Conservation (phyloP, 2,888 invertebrate genomes). For the Synergus umbraculus region DNA sequence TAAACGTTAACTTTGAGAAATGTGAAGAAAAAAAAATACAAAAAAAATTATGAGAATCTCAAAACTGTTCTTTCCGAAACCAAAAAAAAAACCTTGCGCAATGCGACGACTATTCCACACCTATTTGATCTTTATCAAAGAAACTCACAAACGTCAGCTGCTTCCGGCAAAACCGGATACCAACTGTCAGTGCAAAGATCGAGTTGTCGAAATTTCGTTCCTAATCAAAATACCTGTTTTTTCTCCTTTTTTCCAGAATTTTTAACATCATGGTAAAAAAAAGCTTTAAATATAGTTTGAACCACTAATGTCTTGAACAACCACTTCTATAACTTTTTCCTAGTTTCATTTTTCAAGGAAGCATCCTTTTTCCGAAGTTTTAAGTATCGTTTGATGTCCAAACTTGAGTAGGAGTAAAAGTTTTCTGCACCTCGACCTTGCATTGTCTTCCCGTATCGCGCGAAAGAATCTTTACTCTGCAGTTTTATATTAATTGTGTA, state of each 20-base stretch:
- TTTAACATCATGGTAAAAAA: neutral
- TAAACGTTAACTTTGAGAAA: constrained; percentile 16
- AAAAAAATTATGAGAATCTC: constrained; percentile 5
- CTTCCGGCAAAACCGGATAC: neutral
- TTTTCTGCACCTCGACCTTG: constrained; percentile 13
- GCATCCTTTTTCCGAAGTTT: constrained; percentile 14
- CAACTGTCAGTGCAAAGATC: neutral
- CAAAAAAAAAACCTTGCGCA: neutral
- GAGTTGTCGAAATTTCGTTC: constrained; percentile 4
- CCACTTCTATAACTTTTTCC: neutral
- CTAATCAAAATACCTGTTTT: neutral
- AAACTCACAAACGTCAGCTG: constrained; percentile 30
- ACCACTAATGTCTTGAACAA: neutral
- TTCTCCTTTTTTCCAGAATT: neutral
- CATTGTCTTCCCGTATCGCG: constrained; percentile 20
- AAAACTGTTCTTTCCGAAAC: neutral
- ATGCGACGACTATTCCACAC: constrained; percentile 12
- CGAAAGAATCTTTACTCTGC: constrained; percentile 40
- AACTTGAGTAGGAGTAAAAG: constrained; percentile 8
- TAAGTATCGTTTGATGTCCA: constrained; percentile 8
- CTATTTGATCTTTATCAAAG: constrained; percentile 37
- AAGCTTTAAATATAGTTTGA: neutral
- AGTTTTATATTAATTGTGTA: constrained; percentile 45
- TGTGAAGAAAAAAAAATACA: neutral
- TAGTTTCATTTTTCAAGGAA: neutral